Evolutionary conservation across 2,888 invertebrate genomes (phyloP).

Genomic region (Griposia aprilina): DNA sequence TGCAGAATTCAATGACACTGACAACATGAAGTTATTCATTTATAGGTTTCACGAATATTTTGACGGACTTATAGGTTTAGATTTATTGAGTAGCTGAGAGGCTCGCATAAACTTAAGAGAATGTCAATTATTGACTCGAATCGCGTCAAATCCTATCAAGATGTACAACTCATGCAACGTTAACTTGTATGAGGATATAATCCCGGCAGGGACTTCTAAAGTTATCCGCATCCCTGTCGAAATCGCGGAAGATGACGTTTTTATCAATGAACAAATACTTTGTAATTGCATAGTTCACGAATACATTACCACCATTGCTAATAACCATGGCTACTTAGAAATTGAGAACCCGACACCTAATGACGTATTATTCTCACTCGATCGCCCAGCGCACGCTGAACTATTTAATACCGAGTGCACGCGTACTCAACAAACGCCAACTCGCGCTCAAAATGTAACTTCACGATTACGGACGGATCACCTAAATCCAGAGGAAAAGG

Average conservation of each 20-base stretch:
- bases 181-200: slow-evolving; percentile 5
- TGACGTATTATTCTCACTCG: slow-evolving; percentile 14
- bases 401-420: slow-evolving; percentile 12
- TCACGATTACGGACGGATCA: slow-evolving; percentile 16
- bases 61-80: no score
- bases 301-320: not conserved
- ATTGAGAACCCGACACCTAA: not conserved
- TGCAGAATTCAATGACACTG: no score
- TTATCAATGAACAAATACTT: not conserved
- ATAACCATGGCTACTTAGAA: slow-evolving; percentile 6
- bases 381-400: not conserved
- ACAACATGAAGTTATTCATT: no score
- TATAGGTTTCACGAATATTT: no score
- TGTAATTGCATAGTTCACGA: not conserved
- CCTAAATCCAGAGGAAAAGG: slow-evolving; percentile 8
- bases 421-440: not conserved
- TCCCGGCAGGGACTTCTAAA: not conserved
- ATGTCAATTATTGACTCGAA: no score
- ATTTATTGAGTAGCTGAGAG: no score
- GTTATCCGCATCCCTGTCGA: not conserved
- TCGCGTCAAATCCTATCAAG: no score
- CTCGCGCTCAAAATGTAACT: not conserved
- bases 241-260: not conserved
- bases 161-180: not conserved
- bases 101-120: no score